Base-by-base conservation (phyloP, 2,888 invertebrate species). In the Aphodius granarius region DNA sequence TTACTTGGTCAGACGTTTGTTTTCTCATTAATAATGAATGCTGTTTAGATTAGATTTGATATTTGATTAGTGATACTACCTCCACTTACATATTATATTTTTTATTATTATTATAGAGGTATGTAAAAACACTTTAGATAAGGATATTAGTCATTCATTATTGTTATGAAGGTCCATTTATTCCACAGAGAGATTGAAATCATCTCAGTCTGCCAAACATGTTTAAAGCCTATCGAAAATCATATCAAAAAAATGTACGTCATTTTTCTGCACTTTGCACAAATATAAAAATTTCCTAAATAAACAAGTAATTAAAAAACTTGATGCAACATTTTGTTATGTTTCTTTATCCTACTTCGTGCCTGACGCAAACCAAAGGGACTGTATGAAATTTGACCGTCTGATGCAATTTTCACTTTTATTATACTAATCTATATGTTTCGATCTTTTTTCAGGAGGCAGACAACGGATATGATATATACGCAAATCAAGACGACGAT, bases 361-460 rank as follows among this genome's bases (percentile, higher is more conserved):
- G 43, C 13, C 43, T 43, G 43, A 43, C 13, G 43, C 13, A 43
- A 43, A 43, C 9, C 2, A 43, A 43, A 43, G 43, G 43, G 3
- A 13, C 9, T 9, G 13, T 43, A 13, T 43, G 43, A 43, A 43
- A 43, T 43, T 9, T 43, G 9, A 43, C 6, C 13, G 43, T 13
- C 43, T 43, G 43, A 43, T 3, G 43, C 13, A 43, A 43, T 13
- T 2, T 43, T 43, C 43, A 3, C 43, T 3, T 6, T 43, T 13
- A 43, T 43, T 43, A 6, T 23, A 23, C 23, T 43, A 43, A 43
- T 43, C 9, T n/a, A n/a, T n/a, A 43, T 43, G 6, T 23, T 23
- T 43, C 43, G 15, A n/a, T 70, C 23, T 68, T 75, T 3, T 76
- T 78, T 63, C 63, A 78, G 78, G 78, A 78, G 78, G 78, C 78